Evolutionary conservation across 64 coral and sea anemone genomes (phyloP).

Genomic region (Exaiptasia diaphana): DNA sequence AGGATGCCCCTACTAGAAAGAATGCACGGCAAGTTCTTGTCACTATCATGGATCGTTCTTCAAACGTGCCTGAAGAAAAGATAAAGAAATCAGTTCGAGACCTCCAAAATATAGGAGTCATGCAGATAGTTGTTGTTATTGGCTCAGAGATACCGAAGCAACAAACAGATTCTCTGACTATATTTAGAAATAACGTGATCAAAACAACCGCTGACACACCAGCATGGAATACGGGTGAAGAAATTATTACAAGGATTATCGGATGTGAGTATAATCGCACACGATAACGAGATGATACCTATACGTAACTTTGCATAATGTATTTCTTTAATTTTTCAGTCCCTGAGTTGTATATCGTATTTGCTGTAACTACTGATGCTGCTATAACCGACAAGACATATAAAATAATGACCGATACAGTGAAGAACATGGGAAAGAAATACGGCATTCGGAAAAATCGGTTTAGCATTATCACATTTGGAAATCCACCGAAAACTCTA

Average conservation of each 20-base stretch:
- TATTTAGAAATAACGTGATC: slow-evolving; percentile 23
- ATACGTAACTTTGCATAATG: too few relatives aligned
- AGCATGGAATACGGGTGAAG: background rate
- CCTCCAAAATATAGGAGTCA: background rate
- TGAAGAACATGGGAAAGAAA: background rate
- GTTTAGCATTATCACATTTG: background rate
- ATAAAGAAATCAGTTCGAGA: background rate
- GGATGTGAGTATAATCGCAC: background rate
- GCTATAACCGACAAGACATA: background rate
- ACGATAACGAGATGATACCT: too few relatives aligned
- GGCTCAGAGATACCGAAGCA: background rate
- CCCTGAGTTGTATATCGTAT: background rate
- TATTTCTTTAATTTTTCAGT: background rate
- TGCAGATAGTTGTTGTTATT: background rate
- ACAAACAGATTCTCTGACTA: background rate
- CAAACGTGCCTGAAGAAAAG: background rate
- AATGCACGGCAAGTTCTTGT: slow-evolving; percentile 19
- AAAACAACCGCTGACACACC: slow-evolving; percentile 4
- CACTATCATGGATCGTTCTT: background rate
- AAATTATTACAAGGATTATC: slow-evolving; percentile 17
- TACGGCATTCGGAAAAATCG: background rate
- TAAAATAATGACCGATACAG: slow-evolving; percentile 1
- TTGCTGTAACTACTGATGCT: background rate
- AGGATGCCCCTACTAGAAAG: background rate
- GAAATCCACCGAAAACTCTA: background rate